Base-by-base conservation (phyloP, 2,888 invertebrate genomes). In the Ceriagrion tenellum region DNA sequence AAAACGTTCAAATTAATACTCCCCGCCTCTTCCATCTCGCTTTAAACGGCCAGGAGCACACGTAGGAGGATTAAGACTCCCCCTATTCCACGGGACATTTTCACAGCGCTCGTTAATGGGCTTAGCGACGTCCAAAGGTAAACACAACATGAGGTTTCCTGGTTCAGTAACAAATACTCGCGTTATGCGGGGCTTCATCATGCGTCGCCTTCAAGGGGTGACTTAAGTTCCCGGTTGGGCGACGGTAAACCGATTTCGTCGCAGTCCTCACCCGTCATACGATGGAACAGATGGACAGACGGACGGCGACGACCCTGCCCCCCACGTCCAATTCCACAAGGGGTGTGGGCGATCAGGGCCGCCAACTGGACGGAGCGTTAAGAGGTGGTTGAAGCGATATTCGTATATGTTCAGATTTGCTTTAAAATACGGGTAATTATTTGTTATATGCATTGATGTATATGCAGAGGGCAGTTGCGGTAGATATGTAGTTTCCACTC, bases 61-160 rank as follows among this genome's bases (percentile, higher is more conserved):
- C 18, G 59, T 23, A 35, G 16, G 35, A 63, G 93, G 47, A 93
- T 93, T 93, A 93, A 23, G 40, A 56, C 16, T 56, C 56, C 56
- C 56, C 18, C 10, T 12, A 63, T n/a, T n/a, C 35, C 47, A 40
- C 88, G 40, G 47, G 89, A 55, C 55, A 55, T 47, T 74, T 93
- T 55, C 63, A 16, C n/a, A 40, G 59, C 40, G 59, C 47, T 47
- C 63, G 13, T 63, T 93, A 93, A 93, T 93, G 26, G 93, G 93
- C 69, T 93, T 93, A 93, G n/a, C 93, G 69, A 93, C 93, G 93
- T 74, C 81, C 69, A 74, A 93, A 93, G 93, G 93, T 93, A 93
- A 93, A 93, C 93, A 93, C 47, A 93, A 93, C 93, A 93, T 93
- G 93, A 93, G 93, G 93, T 93, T 93, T 93, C 93, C 93, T 93